A percentile compares a stretch with the other conserved stretches of the same genome.
These are phyloP conservation scores for Pampusana beccarii DNA, from an alignment of 2,113 vertebrate species.

Conservation along the genomic window DNA sequence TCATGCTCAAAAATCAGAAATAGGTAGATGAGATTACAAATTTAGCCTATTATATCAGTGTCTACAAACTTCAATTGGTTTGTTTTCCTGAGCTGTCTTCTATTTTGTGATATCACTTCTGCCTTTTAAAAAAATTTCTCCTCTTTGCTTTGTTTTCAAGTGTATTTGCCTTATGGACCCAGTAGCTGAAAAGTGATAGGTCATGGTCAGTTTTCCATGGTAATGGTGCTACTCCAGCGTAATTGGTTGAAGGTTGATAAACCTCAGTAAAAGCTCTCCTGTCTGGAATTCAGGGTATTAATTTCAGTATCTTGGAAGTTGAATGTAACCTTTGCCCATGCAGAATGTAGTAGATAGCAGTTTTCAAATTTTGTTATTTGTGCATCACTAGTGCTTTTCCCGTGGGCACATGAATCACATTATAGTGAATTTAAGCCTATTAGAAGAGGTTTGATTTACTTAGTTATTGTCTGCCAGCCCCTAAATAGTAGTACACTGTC, in stretches of 20 bases:
- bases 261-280: background rate
- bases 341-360: background rate
- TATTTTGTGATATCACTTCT: conserved; percentile 14
- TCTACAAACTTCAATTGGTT: background rate
- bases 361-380: background rate
- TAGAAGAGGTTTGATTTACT: background rate
- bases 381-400: background rate
- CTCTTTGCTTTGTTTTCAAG: background rate
- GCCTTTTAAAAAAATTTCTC: no score
- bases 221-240: conserved; percentile 20
- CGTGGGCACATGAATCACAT: background rate
- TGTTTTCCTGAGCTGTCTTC: conserved; percentile 1
- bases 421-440: background rate
- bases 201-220: conserved; percentile 14
- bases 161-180: conserved; percentile 24
- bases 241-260: conserved; percentile 16
- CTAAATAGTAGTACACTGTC: background rate
- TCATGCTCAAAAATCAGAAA: background rate
- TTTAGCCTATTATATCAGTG: background rate
- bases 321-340: background rate
- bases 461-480: background rate
- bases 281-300: conserved; percentile 39
- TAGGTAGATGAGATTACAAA: background rate
- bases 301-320: conserved; percentile 35
- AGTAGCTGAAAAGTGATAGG: background rate